Conservation (phyloP, 2,113 vertebrate species). For the Nothobranchius furzeri region DNA sequence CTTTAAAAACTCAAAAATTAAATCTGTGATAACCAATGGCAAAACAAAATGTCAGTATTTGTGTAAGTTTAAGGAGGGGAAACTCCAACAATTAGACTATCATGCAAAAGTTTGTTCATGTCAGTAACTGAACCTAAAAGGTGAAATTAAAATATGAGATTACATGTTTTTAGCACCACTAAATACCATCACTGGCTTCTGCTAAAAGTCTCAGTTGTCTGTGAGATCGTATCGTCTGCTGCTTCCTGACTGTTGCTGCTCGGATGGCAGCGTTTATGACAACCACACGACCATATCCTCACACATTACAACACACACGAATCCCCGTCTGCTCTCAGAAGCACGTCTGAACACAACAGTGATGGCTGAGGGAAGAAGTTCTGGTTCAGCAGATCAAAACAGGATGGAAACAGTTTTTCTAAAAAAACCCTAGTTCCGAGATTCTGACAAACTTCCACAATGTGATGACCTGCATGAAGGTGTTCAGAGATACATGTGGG, state of each 20-base stretch:
- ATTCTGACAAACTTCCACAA: too few relatives aligned
- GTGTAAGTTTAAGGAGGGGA: too few relatives aligned
- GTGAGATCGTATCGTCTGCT: conserved; percentile 56
- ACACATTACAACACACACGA: conserved; percentile 14
- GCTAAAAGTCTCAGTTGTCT: conserved; percentile 20
- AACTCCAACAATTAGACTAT: too few relatives aligned
- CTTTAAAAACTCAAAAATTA: too few relatives aligned
- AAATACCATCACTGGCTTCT: too few relatives aligned
- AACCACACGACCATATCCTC: conserved; percentile 21
- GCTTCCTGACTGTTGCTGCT: conserved; percentile 56
- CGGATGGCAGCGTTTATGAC: conserved; percentile 47
- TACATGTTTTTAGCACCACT: too few relatives aligned
- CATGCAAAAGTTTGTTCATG: too few relatives aligned
- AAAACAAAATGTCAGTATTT: too few relatives aligned
- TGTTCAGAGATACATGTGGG: not conserved
- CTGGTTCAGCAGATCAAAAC: not conserved
- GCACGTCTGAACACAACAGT: conserved; percentile 24
- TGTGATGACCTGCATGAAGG: too few relatives aligned
- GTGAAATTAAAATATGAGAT: too few relatives aligned
- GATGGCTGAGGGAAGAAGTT: conserved; percentile 3
- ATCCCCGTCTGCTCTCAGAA: conserved; percentile 9
- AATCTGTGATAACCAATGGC: too few relatives aligned
- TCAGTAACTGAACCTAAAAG: too few relatives aligned
- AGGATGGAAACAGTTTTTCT: not conserved
- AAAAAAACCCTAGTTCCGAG: not conserved